Conservation (phyloP, 2,113 vertebrate species). For the Falcunculus frontatus region DNA sequence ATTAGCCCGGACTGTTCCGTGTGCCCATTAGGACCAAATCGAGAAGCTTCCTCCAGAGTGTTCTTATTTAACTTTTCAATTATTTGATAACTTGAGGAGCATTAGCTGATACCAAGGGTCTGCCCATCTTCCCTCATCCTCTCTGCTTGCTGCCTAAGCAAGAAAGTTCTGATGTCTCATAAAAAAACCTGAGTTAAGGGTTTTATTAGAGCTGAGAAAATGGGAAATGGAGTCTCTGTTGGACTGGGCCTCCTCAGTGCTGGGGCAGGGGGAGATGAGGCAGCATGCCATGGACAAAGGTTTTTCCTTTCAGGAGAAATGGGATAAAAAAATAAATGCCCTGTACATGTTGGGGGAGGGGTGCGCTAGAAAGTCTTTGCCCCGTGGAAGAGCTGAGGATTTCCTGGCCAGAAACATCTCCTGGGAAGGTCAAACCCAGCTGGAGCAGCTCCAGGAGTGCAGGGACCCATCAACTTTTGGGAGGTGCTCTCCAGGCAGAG, state of each 20-base stretch:
- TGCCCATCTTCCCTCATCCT: background rate
- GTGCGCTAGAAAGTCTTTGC: background rate
- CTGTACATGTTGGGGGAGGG: background rate
- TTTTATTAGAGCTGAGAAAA: background rate
- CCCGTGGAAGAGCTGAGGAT: background rate
- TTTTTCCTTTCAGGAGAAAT: background rate
- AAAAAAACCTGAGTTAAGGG: background rate
- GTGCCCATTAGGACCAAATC: conserved; percentile 37
- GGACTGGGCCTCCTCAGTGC: background rate
- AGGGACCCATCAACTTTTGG: background rate
- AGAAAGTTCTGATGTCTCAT: background rate
- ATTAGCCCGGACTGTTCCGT: background rate
- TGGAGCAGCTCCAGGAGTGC: background rate
- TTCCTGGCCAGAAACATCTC: background rate
- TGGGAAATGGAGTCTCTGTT: background rate
- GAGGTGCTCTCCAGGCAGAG: background rate
- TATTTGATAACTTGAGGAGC: conserved; percentile 39
- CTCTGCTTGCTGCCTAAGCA: fast-evolving
- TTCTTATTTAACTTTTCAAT: conserved; percentile 63
- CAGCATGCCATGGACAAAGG: background rate
- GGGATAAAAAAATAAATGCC: background rate
- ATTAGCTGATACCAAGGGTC: background rate
- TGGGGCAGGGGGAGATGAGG: background rate
- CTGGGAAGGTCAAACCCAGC: background rate
- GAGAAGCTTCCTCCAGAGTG: conserved; percentile 45